Conservation (phyloP, 2,113 vertebrate genomes). For the Circaetus cinerascens region DNA sequence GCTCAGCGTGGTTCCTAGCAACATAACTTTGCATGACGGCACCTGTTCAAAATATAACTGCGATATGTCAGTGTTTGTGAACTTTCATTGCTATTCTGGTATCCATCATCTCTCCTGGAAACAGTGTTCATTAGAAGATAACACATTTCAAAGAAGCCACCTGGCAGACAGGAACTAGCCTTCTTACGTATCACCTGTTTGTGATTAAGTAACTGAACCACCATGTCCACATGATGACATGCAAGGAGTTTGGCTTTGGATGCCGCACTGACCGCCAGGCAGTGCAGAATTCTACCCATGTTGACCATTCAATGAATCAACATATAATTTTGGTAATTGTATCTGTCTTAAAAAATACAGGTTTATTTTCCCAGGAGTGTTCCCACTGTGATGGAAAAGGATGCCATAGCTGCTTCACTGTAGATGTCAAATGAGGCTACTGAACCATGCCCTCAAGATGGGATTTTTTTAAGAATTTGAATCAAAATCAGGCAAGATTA, state of each 20-base stretch:
- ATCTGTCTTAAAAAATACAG: neutral
- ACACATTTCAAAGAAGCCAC: neutral
- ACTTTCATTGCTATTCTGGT: neutral
- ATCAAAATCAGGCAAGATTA: neutral
- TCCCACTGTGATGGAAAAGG: neutral
- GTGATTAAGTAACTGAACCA: neutral
- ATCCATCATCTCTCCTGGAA: neutral
- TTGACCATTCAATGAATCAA: neutral
- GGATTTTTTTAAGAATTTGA: neutral
- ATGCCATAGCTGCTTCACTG: neutral
- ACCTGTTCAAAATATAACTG: neutral
- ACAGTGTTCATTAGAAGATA: neutral
- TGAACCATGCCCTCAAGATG: neutral
- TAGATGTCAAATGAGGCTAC: neutral
- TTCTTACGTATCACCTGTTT: neutral
- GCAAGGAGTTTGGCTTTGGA: neutral
- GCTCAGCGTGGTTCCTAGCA: neutral
- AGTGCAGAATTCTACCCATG: neutral
- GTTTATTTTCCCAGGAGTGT: neutral
- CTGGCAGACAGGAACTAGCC: neutral
- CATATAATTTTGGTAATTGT: neutral
- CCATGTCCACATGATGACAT: too few relatives aligned
- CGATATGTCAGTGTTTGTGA: rapidly evolving
- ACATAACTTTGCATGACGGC: neutral
- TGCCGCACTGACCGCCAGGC: too few relatives aligned